phyloP scores from a whole-genome alignment of 2,113 vertebrate genomes.

The Asarcornis scutulata region DNA sequence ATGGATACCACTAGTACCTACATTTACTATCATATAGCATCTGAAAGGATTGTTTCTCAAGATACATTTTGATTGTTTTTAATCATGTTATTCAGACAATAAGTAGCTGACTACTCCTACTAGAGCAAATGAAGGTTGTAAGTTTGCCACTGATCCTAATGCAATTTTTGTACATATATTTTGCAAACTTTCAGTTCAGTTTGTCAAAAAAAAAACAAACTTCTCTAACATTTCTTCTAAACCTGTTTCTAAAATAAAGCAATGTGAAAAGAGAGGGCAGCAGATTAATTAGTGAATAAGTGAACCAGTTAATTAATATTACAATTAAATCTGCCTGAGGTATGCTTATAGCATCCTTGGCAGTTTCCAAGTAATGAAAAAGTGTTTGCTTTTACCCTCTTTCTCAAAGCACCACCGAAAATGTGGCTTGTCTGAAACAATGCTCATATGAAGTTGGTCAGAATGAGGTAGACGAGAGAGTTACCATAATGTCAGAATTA shows the following conservation, averaged over 20 bases:
- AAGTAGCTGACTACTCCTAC: not conserved
- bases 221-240: conserved; percentile 36
- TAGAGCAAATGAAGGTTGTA: not conserved
- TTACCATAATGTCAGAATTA: conserved; percentile 55
- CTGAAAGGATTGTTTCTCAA: not conserved
- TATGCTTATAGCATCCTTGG: conserved; percentile 61
- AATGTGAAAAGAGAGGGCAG: conserved; percentile 51
- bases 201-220: conserved; percentile 5
- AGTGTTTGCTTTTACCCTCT: conserved; percentile 42
- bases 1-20: not conserved
- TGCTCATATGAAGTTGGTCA: conserved; percentile 21
- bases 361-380: conserved; percentile 63
- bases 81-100: not conserved
- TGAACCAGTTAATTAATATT: conserved; percentile 76
- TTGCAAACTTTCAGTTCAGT: not conserved
- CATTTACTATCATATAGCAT: not conserved
- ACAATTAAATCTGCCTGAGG: conserved; percentile 76
- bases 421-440: conserved; percentile 34
- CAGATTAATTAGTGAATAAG: conserved; percentile 76
- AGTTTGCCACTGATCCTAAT: not conserved
- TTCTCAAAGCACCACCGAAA: conserved; percentile 35
- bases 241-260: conserved; percentile 46
- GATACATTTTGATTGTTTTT: not conserved
- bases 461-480: conserved; percentile 18
- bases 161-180: not conserved